Percentiles rank a stretch among this genome's conserved stretches.
Conservation (phyloP, 2,888 invertebrate genomes). For the Papilio demoleus region DNA sequence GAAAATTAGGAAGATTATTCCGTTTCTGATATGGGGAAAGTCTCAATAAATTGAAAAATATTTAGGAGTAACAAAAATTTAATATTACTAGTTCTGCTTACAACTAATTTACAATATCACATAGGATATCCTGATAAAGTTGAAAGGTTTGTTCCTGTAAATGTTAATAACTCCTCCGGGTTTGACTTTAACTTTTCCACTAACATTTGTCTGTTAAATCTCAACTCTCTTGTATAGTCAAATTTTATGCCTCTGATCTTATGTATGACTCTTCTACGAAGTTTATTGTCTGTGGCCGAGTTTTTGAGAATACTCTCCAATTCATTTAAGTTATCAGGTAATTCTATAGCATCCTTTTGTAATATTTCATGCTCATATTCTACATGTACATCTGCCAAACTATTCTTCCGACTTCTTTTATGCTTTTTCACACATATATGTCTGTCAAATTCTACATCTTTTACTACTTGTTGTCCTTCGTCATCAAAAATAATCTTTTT, state of each 20-base stretch:
- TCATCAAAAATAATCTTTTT: conserved; percentile 74
- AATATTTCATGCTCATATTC: conserved; percentile 52
- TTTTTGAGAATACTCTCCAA: conserved; percentile 59
- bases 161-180: conserved; percentile 64
- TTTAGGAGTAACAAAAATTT: conserved; percentile 25
- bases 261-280: conserved; percentile 61
- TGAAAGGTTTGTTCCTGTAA: conserved; percentile 70
- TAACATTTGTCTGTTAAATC: conserved; percentile 59
- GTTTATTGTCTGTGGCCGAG: conserved; percentile 51
- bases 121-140: conserved; percentile 63
- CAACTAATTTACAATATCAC: conserved; percentile 26
- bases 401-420: conserved; percentile 43
- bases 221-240: conserved; percentile 60
- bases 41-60: no score
- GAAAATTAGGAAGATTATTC: no score
- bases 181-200: conserved; percentile 63
- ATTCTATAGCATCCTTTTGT: conserved; percentile 45
- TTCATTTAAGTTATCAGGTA: conserved; percentile 61
- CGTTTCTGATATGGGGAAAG: no score
- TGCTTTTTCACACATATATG: conserved; percentile 63
- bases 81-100: background rate
- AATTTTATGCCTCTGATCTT: conserved; percentile 61
- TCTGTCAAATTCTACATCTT: conserved; percentile 49
- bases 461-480: conserved; percentile 59
- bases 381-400: conserved; percentile 51